Base-by-base conservation (phyloP, 2,888 invertebrate genomes). In the Mythimna ferrago region DNA sequence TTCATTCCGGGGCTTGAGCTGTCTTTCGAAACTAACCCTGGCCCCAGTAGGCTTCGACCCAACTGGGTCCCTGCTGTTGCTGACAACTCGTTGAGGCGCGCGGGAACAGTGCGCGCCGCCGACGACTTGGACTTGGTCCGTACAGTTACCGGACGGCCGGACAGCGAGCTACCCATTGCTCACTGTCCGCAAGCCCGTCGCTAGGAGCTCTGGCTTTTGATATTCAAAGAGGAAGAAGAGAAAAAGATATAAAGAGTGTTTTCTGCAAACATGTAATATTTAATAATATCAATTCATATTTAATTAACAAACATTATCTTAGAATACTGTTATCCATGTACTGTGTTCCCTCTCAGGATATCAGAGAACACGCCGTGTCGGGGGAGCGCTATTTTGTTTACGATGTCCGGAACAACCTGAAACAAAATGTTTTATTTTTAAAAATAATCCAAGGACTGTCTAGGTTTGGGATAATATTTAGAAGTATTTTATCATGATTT, bases 331-430 rank as follows among this genome's bases (percentile, higher is more conserved):
- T 79, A 83, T 76, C 74, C 80, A 61, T 85, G 67, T 9, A 71
- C 76, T 44, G 72, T 75, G 44, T 81, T 82, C 35, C 73, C 76
- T 32, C 76, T 73, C 6, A 93, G 72, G 51, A 95, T 95, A 7
- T 93, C 88, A 0, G 93, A 84, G 68, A 93, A 94, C 0, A 94
- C 86, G 16, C 93, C 94, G 3, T 89, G 80, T 44, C 85, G 89
- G 0, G 95, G 95, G 58, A 93, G 66, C 2, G 92, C 83, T 69
- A 95, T 91, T 19, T 92, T 90, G 83, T 95, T 95, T 2, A 93
- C 85, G 9, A 93, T 80, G 66, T 95, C 94, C 0, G 95, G 95
- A 9, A 92, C 85, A n/a, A 92, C 91, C 92, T 92, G 87, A 4
- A 88, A 90, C 3, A 71, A 63, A 66, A 65, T 11, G 6, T 57